These are phyloP conservation scores for Phrynocephalus guinanensis DNA, from an alignment of 2,797 vertebrate genomes.

Conservation along the genomic window DNA sequence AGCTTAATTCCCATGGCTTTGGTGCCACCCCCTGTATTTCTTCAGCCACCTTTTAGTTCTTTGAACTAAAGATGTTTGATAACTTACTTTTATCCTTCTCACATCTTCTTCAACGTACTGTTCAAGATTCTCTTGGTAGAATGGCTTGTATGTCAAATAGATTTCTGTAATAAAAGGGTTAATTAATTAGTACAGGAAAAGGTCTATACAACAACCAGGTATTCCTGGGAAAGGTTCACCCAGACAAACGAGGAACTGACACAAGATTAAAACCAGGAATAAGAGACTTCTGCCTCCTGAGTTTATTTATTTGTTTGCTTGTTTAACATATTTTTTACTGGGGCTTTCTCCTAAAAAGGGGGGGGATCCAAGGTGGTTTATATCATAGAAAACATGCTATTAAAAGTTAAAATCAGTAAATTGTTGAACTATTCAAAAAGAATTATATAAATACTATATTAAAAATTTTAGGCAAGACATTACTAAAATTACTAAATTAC, in stretches of 20 bases:
- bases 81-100: constrained; percentile 82
- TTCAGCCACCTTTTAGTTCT: background rate
- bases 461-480: too few relatives aligned
- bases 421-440: too few relatives aligned
- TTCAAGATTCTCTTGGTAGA: constrained; percentile 81
- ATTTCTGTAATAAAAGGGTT: constrained; percentile 79
- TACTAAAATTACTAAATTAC: too few relatives aligned
- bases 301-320: too few relatives aligned
- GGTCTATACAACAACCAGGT: background rate
- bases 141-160: constrained; percentile 78
- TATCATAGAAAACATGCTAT: background rate
- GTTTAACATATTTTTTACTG: background rate
- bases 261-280: background rate
- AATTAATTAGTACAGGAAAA: constrained; percentile 19
- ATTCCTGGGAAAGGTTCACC: background rate
- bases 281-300: background rate
- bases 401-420: too few relatives aligned
- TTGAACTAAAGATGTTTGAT: background rate
- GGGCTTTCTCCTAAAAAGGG: too few relatives aligned
- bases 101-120: constrained; percentile 81
- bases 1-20: background rate
- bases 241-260: background rate
- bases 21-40: background rate
- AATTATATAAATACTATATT: too few relatives aligned
- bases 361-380: background rate